Percentiles rank a stretch among this genome's conserved stretches.
Evolutionary conservation across 2,888 invertebrate genomes (phyloP).

Genomic region (Eretmocerus hayati): DNA sequence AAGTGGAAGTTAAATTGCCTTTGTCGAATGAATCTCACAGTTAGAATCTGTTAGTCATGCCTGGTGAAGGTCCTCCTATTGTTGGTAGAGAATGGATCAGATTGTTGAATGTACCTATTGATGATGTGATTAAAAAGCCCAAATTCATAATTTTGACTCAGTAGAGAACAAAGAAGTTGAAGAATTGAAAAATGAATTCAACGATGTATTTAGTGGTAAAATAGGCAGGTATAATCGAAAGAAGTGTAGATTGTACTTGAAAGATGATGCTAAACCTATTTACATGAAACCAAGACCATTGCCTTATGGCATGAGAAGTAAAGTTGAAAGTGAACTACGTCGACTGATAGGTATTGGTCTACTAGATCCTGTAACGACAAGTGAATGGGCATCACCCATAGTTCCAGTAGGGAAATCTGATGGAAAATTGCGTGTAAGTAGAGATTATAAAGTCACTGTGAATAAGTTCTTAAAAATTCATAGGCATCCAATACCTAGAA

Average conservation of each 20-base stretch:
- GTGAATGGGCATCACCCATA: conserved; percentile 8
- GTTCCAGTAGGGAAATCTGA: conserved; percentile 6
- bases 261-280: conserved; percentile 13
- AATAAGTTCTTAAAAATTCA: conserved; percentile 2
- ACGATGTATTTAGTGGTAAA: conserved; percentile 1
- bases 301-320: conserved; percentile 12
- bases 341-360: conserved; percentile 2
- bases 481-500: conserved; percentile 9
- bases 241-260: conserved; percentile 15
- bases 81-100: neutral
- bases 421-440: conserved; percentile 6
- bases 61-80: neutral
- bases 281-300: conserved; percentile 14
- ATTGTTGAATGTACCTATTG: too few species aligned
- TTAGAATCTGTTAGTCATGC: neutral
- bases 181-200: neutral
- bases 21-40: too few species aligned
- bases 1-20: too few species aligned
- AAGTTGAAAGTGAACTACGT: conserved; percentile 5
- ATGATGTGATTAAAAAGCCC: too few species aligned
- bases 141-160: too few species aligned
- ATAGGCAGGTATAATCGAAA: conserved; percentile 12
- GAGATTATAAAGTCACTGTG: neutral
- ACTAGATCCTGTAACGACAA: conserved; percentile 1
- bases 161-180: too few species aligned